A percentile compares a stretch with the other conserved stretches of the same genome.
Evolutionary conservation across 2,113 vertebrate species (phyloP).

Genomic region (Polypterus senegalus): DNA sequence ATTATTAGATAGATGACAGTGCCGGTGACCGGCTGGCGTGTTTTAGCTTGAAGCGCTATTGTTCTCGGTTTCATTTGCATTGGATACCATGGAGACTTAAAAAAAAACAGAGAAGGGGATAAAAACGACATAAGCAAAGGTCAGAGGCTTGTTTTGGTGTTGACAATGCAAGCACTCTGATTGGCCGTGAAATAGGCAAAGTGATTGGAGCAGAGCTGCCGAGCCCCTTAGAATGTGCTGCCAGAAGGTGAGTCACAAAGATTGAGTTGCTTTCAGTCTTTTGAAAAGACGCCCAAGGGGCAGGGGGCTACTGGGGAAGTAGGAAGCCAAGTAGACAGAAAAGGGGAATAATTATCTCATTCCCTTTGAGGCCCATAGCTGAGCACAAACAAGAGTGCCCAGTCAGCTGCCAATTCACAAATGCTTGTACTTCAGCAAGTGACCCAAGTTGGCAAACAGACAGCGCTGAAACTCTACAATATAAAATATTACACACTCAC

Average conservation of each 20-base stretch:
- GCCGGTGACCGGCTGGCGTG: no score
- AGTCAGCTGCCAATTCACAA: no score
- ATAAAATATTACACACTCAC: no score
- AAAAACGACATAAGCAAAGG: neutral
- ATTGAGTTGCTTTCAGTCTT: slow-evolving; percentile 24
- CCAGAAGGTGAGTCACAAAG: slow-evolving; percentile 21
- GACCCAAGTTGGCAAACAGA: no score
- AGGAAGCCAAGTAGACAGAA: slow-evolving; percentile 9
- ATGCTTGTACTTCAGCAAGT: no score
- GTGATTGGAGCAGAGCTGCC: slow-evolving; percentile 3
- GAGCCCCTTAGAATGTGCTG: neutral
- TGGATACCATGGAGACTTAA: neutral
- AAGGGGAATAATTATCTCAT: slow-evolving; percentile 9
- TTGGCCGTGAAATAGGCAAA: neutral
- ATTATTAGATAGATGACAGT: no score
- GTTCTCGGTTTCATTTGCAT: no score
- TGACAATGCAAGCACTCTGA: neutral
- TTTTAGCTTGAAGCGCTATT: no score
- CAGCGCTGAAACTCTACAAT: no score
- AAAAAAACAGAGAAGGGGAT: neutral
- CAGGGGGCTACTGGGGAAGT: slow-evolving; percentile 9
- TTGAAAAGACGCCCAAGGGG: slow-evolving; percentile 10
- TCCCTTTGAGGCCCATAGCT: neutral
- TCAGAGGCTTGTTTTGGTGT: neutral
- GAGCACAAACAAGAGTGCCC: no score